A percentile compares a stretch with the other conserved stretches of the same genome.
Conservation (phyloP, 2,113 vertebrate species). For the Rafetus swinhoei region DNA sequence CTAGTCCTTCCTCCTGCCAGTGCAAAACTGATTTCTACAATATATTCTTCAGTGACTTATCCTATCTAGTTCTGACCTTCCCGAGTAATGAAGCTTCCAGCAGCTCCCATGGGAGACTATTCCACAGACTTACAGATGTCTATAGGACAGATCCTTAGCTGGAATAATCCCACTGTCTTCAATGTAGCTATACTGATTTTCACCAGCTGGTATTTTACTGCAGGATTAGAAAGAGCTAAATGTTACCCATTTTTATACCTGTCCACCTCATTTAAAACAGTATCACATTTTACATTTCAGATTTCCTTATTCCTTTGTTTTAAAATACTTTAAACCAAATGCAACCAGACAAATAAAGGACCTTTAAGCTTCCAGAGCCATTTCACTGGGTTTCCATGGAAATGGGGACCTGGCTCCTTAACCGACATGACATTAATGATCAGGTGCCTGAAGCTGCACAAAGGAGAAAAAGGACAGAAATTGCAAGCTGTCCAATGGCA, state of each 20-base stretch:
- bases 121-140: background rate
- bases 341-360: constrained; percentile 33
- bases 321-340: constrained; percentile 54
- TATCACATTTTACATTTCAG: constrained; percentile 1
- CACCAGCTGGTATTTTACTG: background rate
- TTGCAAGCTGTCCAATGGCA: constrained; percentile 32
- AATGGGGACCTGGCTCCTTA: constrained; percentile 58
- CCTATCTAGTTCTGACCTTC: background rate
- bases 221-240: background rate
- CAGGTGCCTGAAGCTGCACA: constrained; percentile 60
- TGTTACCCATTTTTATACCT: constrained; percentile 9
- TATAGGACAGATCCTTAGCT: background rate
- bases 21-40: background rate
- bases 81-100: background rate
- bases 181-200: background rate
- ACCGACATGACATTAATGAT: constrained; percentile 74
- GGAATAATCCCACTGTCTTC: background rate
- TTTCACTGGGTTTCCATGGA: constrained; percentile 76
- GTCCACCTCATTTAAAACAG: constrained; percentile 27
- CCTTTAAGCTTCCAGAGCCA: constrained; percentile 50
- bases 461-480: constrained; percentile 64
- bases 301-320: constrained; percentile 20
- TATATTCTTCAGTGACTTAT: background rate
- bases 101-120: background rate
- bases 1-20: background rate